A percentile compares a stretch with the other conserved stretches of the same genome.
Conservation (phyloP, 1,140 invertebrate species). For the Helicoverpa armigera region DNA sequence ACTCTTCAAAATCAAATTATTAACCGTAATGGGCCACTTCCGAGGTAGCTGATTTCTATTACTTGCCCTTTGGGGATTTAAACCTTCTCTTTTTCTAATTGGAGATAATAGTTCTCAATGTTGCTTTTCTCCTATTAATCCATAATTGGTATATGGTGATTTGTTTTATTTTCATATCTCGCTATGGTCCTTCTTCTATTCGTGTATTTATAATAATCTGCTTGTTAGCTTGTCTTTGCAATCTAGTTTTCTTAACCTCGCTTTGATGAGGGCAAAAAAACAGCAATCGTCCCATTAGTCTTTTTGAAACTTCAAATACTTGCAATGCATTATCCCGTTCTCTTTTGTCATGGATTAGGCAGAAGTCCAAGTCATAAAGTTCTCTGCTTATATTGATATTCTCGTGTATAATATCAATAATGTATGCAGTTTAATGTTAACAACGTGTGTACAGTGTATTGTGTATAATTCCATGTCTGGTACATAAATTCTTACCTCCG, state of each 20-base stretch:
- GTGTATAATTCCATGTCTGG: not conserved
- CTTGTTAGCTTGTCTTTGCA: no score
- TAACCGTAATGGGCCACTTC: not conserved
- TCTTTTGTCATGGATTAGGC: constrained; percentile 15
- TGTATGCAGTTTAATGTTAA: constrained; percentile 3
- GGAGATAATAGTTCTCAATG: not conserved
- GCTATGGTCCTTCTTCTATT: no score
- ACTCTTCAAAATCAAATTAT: not conserved
- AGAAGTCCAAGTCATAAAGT: constrained; percentile 22
- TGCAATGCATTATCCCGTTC: constrained; percentile 16
- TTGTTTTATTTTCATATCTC: no score
- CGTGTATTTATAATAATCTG: no score
- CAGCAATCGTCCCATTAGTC: no score
- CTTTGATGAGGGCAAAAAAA: no score
- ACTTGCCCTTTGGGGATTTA: not conserved
- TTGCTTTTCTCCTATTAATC: not conserved
- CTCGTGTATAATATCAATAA: not conserved
- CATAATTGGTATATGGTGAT: no score
- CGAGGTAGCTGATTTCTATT: not conserved
- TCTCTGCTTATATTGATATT: not conserved
- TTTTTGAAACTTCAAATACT: no score
- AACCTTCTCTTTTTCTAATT: not conserved
- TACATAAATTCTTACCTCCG: constrained; percentile 6
- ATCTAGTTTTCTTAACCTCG: no score
- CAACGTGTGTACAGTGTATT: not conserved